These are phyloP conservation scores for Panagrolaimus sp. DNA, from an alignment of 1,140 invertebrate genomes.

Conservation along the genomic window DNA sequence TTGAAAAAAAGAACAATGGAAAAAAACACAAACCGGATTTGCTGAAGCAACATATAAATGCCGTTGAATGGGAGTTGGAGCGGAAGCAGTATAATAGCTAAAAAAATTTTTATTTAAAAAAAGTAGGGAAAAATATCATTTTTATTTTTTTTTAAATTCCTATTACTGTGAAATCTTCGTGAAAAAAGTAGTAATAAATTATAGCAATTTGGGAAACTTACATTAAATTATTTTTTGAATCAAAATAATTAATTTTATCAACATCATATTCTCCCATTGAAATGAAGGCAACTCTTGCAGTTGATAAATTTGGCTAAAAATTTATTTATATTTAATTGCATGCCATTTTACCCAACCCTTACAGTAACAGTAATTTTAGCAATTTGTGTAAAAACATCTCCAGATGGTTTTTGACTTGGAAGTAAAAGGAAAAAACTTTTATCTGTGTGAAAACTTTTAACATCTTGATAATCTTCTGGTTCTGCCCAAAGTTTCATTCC, in stretches of 20 bases:
- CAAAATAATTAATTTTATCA: constrained; percentile 34
- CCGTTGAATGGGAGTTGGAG: constrained; percentile 31
- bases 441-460: constrained; percentile 1
- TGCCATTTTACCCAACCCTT: constrained; percentile 2
- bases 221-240: constrained; percentile 32
- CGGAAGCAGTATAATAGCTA: constrained; percentile 44
- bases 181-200: background rate
- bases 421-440: constrained; percentile 35
- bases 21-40: constrained; percentile 25
- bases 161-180: no score
- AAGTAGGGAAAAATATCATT: no score
- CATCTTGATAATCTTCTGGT: constrained; percentile 23
- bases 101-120: constrained; percentile 12
- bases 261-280: constrained; percentile 46
- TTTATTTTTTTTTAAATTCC: no score
- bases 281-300: constrained; percentile 22
- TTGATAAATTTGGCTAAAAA: constrained; percentile 19
- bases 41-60: constrained; percentile 36
- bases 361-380: constrained; percentile 27
- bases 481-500: constrained; percentile 34
- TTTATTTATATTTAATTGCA: constrained; percentile 1
- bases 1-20: background rate
- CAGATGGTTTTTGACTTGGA: constrained; percentile 38
- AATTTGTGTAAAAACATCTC: constrained; percentile 40
- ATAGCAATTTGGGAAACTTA: constrained; percentile 19